A percentile compares a stretch with the other conserved stretches of the same genome.
Evolutionary conservation across 2,797 vertebrate genomes (phyloP).

Genomic region (Schizopygopsis malacanthus): DNA sequence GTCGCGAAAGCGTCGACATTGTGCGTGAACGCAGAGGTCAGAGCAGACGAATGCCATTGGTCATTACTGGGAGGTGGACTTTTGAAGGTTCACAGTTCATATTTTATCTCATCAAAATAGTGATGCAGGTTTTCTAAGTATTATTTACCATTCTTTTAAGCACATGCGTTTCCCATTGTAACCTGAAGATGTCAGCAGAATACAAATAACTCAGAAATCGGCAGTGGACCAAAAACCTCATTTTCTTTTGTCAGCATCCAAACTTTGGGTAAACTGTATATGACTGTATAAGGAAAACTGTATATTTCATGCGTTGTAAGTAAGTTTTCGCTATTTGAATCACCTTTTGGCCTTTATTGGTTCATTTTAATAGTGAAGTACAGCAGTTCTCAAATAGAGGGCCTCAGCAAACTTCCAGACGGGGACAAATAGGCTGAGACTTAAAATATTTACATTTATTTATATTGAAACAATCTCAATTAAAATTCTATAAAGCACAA

Average conservation of each 20-base stretch:
- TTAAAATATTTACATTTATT: too few species aligned
- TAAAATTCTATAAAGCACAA: too few species aligned
- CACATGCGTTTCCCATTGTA: slow-evolving; percentile 31
- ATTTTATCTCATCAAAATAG: slow-evolving; percentile 13
- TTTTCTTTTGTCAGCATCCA: too few species aligned
- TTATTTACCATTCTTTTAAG: neutral
- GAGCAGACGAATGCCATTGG: slow-evolving; percentile 15
- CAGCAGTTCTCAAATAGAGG: neutral
- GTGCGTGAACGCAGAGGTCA: slow-evolving; percentile 28
- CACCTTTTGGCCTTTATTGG: neutral
- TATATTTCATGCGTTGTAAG: too few species aligned
- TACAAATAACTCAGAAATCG: neutral
- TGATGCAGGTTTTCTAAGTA: neutral
- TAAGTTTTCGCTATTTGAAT: neutral
- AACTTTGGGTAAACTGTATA: neutral
- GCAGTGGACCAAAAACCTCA: neutral
- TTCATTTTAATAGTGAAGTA: neutral
- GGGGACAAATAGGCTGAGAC: neutral
- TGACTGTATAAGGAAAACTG: too few species aligned
- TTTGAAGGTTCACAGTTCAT: slow-evolving; percentile 57
- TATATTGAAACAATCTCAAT: too few species aligned
- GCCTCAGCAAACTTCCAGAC: neutral
- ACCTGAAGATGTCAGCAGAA: slow-evolving; percentile 69
- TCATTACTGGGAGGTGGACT: slow-evolving; percentile 7
- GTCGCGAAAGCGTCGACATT: slow-evolving; percentile 61